These are phyloP conservation scores for Momotus momota DNA, from an alignment of 2,797 vertebrate species.

Conservation along the genomic window DNA sequence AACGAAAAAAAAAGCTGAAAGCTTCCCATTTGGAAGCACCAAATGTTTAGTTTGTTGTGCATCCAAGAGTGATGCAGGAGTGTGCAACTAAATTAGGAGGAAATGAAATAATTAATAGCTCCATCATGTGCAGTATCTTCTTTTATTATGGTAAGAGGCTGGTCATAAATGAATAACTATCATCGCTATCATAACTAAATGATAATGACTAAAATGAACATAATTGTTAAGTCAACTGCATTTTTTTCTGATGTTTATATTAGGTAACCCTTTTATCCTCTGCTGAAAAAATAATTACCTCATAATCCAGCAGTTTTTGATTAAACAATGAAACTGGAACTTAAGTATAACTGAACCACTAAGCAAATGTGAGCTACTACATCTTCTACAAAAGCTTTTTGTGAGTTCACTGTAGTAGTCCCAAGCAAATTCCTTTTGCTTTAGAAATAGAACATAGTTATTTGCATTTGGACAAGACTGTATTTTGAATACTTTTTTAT, in stretches of 20 bases:
- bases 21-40: neutral
- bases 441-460: neutral
- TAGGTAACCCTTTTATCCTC: neutral
- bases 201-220: neutral
- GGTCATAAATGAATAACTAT: neutral
- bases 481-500: neutral
- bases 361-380: neutral
- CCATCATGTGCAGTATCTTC: neutral
- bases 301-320: constrained; percentile 26
- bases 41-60: neutral
- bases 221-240: neutral
- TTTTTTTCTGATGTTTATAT: neutral
- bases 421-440: neutral
- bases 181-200: neutral
- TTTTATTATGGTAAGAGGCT: neutral
- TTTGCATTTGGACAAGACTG: neutral
- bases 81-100: neutral
- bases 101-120: neutral
- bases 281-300: constrained; percentile 34
- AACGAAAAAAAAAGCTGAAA: neutral
- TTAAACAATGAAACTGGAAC: neutral
- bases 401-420: neutral
- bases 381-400: neutral
- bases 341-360: neutral
- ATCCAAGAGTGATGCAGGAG: neutral